Evolutionary conservation across 2,113 vertebrate species (phyloP).

Genomic region (human): GRCh38 chr3:140411501-140412000

Average conservation of each 20-base stretch:
- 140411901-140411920: neutral
- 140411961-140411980: neutral
- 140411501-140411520: neutral
- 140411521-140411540: neutral
- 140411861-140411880: neutral
- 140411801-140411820: neutral
- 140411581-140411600: neutral
- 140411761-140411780: neutral
- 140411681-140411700: neutral
- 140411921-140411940: neutral
- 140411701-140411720: neutral
- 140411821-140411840: neutral
- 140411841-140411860: neutral
- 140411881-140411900: neutral
- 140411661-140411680: neutral
- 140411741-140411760: neutral
- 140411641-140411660: neutral
- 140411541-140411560: neutral
- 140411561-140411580: neutral
- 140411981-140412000: neutral
- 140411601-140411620: neutral
- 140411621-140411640: neutral
- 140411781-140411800: neutral
- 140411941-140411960: neutral
- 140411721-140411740: neutral